Percentiles rank a stretch among this genome's conserved stretches.
Conservation (phyloP, 2,113 vertebrate genomes). For the Cairina moschata region DNA sequence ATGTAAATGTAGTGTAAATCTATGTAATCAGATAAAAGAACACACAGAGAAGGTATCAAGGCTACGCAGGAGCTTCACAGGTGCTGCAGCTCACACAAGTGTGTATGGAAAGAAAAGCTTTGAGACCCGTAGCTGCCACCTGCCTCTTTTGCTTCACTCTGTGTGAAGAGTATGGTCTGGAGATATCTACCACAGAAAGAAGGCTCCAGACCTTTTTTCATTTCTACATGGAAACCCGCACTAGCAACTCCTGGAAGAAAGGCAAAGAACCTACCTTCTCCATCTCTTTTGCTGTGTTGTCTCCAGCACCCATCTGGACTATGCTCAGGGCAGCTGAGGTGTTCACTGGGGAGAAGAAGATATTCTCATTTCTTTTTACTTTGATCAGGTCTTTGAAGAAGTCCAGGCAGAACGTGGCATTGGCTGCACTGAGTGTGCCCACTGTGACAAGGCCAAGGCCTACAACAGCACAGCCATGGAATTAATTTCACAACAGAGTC, state of each 20-base stretch:
- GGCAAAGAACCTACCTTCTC: constrained; percentile 6
- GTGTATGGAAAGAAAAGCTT: neutral
- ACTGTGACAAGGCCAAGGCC: neutral
- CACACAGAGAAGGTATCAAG: neutral
- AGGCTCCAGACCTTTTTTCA: neutral
- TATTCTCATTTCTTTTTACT: constrained; percentile 1
- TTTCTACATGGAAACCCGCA: neutral
- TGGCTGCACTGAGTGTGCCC: neutral
- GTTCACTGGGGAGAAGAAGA: constrained; percentile 59
- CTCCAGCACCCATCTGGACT: neutral
- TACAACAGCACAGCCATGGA: neutral
- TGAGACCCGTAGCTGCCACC: neutral
- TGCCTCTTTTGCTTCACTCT: neutral
- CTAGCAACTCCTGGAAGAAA: neutral
- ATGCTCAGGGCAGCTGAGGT: constrained; percentile 60
- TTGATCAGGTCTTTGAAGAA: constrained; percentile 61
- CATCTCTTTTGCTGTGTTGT: neutral
- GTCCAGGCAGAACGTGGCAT: constrained; percentile 31
- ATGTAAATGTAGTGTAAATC: neutral
- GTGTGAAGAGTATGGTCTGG: neutral
- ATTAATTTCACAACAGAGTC: neutral
- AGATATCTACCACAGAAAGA: neutral
- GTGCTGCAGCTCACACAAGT: neutral
- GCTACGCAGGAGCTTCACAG: neutral
- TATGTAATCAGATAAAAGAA: neutral